Base-by-base conservation (phyloP, 2,888 invertebrate species). In the Microchrysa polita region DNA sequence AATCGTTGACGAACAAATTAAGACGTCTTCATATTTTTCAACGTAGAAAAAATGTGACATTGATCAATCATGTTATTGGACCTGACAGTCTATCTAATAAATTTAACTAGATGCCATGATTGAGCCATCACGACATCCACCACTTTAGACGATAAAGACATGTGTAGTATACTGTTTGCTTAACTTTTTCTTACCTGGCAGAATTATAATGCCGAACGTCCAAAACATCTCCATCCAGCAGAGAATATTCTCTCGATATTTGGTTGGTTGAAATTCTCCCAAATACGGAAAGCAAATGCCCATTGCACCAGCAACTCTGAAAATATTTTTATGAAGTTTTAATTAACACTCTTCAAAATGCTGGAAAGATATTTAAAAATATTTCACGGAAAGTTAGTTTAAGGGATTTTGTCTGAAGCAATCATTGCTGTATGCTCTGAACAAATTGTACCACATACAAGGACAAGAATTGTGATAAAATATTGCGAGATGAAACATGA, bases 211-310 rank as follows among this genome's bases (percentile, higher is more conserved):
- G 76, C 93, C 93, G 61, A 92, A 84, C 44, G 92, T 92, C 93
- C 93, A 93, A 85, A 93, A 93, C 86, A 93, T 87, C 87, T 93
- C 93, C 92, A 93, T 92, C 92, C 93, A 92, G 84, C 93, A 92
- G 75, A 93, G 88, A 80, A 92, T 92, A 79, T 90, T 92, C 83
- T 93, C 93, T 81, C 93, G 88, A 84, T 92, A 90, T 84, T 91
- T 91, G 73, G 91, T 91, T 55, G 91, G 91, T 81, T 93, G 93
- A 84, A 93, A 93, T 85, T 93, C 93, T 76, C 93, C 93, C 79
- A 93, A 86, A 84, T 93, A 93, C 0, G 93, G 92, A 85, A 93
- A 93, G 79, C 92, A 91, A 80, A 93, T 92, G 79, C 93, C 92
- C 91, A 93, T 92, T 73, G 93, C 92, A 72, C 93, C 93, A 67